Percentiles rank a stretch among this genome's conserved stretches.
These are phyloP conservation scores for Anthoscopus minutus DNA, from an alignment of 2,113 vertebrate species.

Conservation along the genomic window DNA sequence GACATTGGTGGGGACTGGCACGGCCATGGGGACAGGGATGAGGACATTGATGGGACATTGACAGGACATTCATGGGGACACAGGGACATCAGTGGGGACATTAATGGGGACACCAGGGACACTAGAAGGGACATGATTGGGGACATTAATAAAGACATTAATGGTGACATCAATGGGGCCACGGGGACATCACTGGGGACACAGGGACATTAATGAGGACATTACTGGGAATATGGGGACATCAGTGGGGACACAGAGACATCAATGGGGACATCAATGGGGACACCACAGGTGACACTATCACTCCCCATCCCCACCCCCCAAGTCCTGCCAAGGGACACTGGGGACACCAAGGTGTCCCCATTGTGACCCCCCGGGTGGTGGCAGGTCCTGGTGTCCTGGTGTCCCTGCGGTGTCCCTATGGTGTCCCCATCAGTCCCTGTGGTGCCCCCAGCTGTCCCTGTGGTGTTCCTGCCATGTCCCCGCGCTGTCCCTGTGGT, in stretches of 20 bases:
- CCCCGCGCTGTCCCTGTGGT: not conserved
- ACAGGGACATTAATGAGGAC: not conserved
- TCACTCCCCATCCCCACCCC: not conserved
- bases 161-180: not conserved
- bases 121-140: too few species aligned
- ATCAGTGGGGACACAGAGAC: too few species aligned
- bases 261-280: not conserved
- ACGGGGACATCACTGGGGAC: too few species aligned
- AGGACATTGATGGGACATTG: not conserved
- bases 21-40: not conserved
- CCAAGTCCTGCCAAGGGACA: not conserved
- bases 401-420: not conserved
- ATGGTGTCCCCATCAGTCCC: not conserved
- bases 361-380: too few species aligned
- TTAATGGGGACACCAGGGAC: not conserved
- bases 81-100: too few species aligned
- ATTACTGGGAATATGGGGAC: not conserved
- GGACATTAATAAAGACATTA: not conserved
- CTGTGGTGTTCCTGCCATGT: too few species aligned
- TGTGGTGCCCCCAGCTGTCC: not conserved
- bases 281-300: too few species aligned
- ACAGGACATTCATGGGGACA: too few species aligned
- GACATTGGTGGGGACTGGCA: not conserved
- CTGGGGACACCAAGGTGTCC: not conserved
- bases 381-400: not conserved